These are phyloP conservation scores for Reticulitermes speratus DNA, from an alignment of 1,140 invertebrate species.

Conservation along the genomic window DNA sequence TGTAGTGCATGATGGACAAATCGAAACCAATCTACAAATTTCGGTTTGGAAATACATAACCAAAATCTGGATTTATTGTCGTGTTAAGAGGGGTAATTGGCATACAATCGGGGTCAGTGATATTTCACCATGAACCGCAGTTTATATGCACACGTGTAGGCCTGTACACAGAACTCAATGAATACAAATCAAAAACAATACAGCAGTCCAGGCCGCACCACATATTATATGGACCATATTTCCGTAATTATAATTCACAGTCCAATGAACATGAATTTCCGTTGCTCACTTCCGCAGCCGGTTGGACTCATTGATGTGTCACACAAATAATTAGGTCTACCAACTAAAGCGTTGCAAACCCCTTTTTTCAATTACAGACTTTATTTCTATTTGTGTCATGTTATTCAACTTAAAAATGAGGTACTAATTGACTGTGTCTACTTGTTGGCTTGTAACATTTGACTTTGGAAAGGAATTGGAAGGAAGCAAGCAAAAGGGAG, in stretches of 20 bases:
- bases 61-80: not conserved
- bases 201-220: not conserved
- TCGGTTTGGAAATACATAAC: not conserved
- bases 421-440: too few relatives aligned
- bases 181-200: conserved; percentile 11
- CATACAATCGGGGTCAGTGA: not conserved
- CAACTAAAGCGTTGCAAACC: not conserved
- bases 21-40: not conserved
- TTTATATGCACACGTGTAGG: not conserved
- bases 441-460: too few relatives aligned
- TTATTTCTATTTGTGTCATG: not conserved
- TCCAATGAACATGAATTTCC: conserved; percentile 12
- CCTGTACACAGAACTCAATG: not conserved
- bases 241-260: conserved; percentile 17
- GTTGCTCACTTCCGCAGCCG: not conserved
- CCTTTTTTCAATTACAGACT: not conserved
- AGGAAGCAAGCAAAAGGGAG: too few relatives aligned
- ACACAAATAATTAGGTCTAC: not conserved
- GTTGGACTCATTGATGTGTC: not conserved
- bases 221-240: conserved; percentile 17
- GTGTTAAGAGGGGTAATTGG: conserved; percentile 6
- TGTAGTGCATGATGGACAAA: not conserved
- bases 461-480: too few relatives aligned
- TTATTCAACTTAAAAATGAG: not conserved
- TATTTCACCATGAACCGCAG: not conserved